Percentiles rank a stretch among this genome's conserved stretches.
Evolutionary conservation across 1,140 invertebrate species (phyloP).

Genomic region (Lordiphosa clarofinis): DNA sequence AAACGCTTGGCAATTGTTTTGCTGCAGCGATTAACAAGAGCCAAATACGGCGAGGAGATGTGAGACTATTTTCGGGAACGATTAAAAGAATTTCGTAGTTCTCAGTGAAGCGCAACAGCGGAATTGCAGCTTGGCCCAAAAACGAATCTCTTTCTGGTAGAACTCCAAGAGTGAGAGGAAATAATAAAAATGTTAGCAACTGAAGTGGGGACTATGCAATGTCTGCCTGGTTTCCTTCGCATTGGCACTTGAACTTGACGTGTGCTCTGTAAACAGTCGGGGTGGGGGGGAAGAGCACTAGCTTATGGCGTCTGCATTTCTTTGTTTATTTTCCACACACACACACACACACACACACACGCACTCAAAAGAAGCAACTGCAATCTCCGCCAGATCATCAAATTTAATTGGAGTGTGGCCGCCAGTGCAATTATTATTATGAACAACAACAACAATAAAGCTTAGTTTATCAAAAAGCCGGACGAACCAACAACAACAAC

Average conservation of each 20-base stretch:
- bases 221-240: constrained; percentile 57
- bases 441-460: constrained; percentile 47
- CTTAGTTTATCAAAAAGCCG: constrained; percentile 45
- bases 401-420: constrained; percentile 77
- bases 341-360: not conserved
- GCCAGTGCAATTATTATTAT: constrained; percentile 67
- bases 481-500: constrained; percentile 37
- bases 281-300: not conserved
- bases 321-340: constrained; percentile 62
- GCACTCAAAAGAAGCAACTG: constrained; percentile 34
- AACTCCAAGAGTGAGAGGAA: constrained; percentile 34
- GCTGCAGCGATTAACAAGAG: constrained; percentile 63
- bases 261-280: constrained; percentile 39
- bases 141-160: constrained; percentile 3
- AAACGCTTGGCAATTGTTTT: constrained; percentile 62
- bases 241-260: constrained; percentile 74
- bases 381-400: constrained; percentile 74
- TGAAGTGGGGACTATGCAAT: constrained; percentile 27
- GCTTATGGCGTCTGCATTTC: constrained; percentile 37
- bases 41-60: constrained; percentile 29
- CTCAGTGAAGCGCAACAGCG: constrained; percentile 46
- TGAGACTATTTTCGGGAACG: constrained; percentile 29
- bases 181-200: constrained; percentile 71
- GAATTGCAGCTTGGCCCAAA: constrained; percentile 27
- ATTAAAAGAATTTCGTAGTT: constrained; percentile 7